A percentile compares a stretch with the other conserved stretches of the same genome.
phyloP scores from a whole-genome alignment of 2,797 vertebrate genomes.

The Pelobates cultripes region DNA sequence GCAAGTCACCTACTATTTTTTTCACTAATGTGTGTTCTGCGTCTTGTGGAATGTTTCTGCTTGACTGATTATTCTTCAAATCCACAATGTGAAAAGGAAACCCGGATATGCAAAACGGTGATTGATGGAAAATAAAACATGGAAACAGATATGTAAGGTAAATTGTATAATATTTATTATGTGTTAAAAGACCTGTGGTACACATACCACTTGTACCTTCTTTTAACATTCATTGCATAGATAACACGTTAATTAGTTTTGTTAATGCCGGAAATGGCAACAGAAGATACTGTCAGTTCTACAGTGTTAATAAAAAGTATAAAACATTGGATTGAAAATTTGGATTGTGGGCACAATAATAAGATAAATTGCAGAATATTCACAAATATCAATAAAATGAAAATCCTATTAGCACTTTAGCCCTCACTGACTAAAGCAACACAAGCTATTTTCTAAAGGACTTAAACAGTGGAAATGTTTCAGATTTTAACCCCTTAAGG shows the following conservation, averaged over 20 bases:
- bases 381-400: background rate
- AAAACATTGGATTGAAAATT: slow-evolving; percentile 12
- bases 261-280: slow-evolving; percentile 25
- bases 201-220: background rate
- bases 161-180: slow-evolving; percentile 31
- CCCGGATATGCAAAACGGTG: background rate
- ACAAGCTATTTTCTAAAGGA: background rate
- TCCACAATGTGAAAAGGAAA: background rate
- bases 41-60: no score
- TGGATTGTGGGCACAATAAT: background rate
- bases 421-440: background rate
- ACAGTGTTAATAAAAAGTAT: slow-evolving; percentile 27
- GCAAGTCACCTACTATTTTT: no score
- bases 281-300: slow-evolving; percentile 37
- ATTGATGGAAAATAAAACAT: background rate
- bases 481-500: no score
- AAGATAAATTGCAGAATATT: background rate
- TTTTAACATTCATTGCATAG: slow-evolving; percentile 46
- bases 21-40: no score
- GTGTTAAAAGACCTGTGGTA: slow-evolving; percentile 19
- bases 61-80: background rate
- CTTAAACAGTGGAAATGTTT: background rate
- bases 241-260: slow-evolving; percentile 19
- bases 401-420: background rate
- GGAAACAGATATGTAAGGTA: background rate